Conservation (phyloP, 2,888 invertebrate genomes). For the Rosalia funebris region DNA sequence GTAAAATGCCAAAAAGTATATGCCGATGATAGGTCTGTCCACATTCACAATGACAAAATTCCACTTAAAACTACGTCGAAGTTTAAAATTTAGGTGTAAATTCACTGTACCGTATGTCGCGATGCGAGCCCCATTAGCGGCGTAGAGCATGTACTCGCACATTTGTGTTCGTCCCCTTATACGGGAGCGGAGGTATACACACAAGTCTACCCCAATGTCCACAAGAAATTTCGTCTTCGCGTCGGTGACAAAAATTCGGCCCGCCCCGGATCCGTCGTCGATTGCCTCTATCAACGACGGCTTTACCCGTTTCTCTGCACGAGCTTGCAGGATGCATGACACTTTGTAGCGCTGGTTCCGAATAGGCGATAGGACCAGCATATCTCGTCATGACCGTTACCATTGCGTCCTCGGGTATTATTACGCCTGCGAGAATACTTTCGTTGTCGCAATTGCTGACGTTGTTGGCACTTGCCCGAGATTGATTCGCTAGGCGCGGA, state of each 20-base stretch:
- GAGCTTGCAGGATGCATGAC: slow-evolving; percentile 22
- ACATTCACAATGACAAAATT: slow-evolving; percentile 14
- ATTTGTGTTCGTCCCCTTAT: slow-evolving; percentile 1
- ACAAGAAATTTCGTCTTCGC: slow-evolving; percentile 21
- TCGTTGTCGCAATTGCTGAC: background rate
- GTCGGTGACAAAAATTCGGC: slow-evolving; percentile 31
- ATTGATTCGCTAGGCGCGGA: background rate
- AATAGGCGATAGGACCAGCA: slow-evolving; percentile 38
- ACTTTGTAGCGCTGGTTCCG: slow-evolving; percentile 27
- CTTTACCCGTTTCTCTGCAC: slow-evolving; percentile 30
- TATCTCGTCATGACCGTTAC: slow-evolving; percentile 16
- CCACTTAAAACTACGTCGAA: slow-evolving; percentile 20
- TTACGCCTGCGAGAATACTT: background rate
- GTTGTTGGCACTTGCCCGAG: background rate
- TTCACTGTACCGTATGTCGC: slow-evolving; percentile 27
- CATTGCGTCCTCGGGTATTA: background rate
- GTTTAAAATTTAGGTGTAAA: slow-evolving; percentile 11
- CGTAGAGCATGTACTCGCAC: slow-evolving; percentile 6
- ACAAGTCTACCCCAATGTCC: slow-evolving; percentile 32
- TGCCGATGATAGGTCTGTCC: slow-evolving; percentile 22
- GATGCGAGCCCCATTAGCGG: slow-evolving; percentile 27
- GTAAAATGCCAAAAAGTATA: slow-evolving; percentile 21
- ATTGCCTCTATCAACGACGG: slow-evolving; percentile 17
- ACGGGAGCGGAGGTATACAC: slow-evolving; percentile 26
- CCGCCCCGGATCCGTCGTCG: slow-evolving; percentile 7